A percentile compares a stretch with the other conserved stretches of the same genome.
phyloP scores from a whole-genome alignment of 2,888 invertebrate genomes.

The Lagria hirta region DNA sequence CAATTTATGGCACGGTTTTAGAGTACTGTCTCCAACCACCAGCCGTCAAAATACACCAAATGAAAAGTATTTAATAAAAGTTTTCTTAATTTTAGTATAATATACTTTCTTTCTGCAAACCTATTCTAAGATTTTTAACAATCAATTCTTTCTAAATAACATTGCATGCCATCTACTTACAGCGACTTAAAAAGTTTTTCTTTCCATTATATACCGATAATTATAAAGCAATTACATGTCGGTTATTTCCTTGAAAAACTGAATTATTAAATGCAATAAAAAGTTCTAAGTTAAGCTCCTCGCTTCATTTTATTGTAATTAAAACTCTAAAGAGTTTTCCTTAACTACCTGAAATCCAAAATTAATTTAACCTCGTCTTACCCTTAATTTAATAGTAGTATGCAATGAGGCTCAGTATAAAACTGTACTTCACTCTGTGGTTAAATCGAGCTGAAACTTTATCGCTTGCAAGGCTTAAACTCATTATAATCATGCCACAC shows the following conservation, averaged over 20 bases:
- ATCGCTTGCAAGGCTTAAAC: conserved; percentile 36
- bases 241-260: conserved; percentile 31
- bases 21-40: too few species aligned
- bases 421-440: conserved; percentile 38
- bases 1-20: too few species aligned
- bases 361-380: conserved; percentile 46
- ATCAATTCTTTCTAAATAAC: too few species aligned
- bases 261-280: conserved; percentile 39
- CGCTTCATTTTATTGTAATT: conserved; percentile 44
- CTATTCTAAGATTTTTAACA: too few species aligned
- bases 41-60: too few species aligned
- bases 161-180: too few species aligned
- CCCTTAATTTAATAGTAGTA: conserved; percentile 45
- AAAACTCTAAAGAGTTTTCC: conserved; percentile 43
- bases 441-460: conserved; percentile 43
- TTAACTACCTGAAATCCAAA: conserved; percentile 47
- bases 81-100: too few species aligned
- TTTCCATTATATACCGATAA: too few species aligned
- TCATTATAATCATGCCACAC: conserved; percentile 33
- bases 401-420: conserved; percentile 41
- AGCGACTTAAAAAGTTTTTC: too few species aligned
- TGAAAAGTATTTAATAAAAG: too few species aligned
- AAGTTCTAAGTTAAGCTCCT: conserved; percentile 34
- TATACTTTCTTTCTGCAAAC: too few species aligned
- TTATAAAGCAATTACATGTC: conserved; percentile 31